Percentiles rank a stretch among this genome's conserved stretches.
Evolutionary conservation across 37 sponge, comb jelly and placozoan genomes (phyloP).

Genomic region (Sycon ciliatum): DNA sequence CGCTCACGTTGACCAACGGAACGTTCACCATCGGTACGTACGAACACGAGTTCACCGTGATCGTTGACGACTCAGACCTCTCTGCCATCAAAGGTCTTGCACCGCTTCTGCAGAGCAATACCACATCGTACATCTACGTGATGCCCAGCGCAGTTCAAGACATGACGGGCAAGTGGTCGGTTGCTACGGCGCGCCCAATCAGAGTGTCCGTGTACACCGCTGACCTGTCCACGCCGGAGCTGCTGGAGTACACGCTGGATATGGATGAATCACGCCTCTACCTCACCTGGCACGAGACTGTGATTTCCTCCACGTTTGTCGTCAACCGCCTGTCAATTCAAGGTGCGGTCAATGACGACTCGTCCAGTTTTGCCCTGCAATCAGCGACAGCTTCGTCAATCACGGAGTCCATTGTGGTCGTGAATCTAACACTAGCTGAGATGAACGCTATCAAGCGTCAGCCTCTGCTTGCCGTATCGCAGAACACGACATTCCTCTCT

Average conservation of each 20-base stretch:
- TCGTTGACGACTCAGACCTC: neutral
- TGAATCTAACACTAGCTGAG: constrained; percentile 40
- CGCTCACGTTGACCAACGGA: neutral
- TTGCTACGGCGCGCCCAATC: constrained; percentile 15
- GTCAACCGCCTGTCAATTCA: constrained; percentile 43
- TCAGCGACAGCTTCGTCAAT: constrained; percentile 20
- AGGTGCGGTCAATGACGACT: neutral
- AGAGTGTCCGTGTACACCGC: constrained; percentile 44
- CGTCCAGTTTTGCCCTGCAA: constrained; percentile 23
- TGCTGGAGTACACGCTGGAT: constrained; percentile 38
- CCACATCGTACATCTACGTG: constrained; percentile 50
- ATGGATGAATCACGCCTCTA: constrained; percentile 48
- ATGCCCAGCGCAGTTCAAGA: constrained; percentile 41
- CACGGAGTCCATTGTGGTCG: constrained; percentile 8
- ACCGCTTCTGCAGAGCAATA: constrained; percentile 25
- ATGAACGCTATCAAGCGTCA: constrained; percentile 53
- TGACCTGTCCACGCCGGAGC: constrained; percentile 45
- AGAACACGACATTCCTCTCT: constrained; percentile 43
- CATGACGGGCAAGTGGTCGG: constrained; percentile 23
- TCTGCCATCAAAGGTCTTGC: constrained; percentile 10
- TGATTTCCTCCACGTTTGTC: constrained; percentile 42
- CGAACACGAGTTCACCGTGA: neutral
- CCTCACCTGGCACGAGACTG: constrained; percentile 55
- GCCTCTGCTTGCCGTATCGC: constrained; percentile 30
- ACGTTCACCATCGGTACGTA: neutral